Percentiles rank a stretch among this genome's conserved stretches.
Conservation (phyloP, 1,140 invertebrate genomes). For the Trichogramma pretiosum region DNA sequence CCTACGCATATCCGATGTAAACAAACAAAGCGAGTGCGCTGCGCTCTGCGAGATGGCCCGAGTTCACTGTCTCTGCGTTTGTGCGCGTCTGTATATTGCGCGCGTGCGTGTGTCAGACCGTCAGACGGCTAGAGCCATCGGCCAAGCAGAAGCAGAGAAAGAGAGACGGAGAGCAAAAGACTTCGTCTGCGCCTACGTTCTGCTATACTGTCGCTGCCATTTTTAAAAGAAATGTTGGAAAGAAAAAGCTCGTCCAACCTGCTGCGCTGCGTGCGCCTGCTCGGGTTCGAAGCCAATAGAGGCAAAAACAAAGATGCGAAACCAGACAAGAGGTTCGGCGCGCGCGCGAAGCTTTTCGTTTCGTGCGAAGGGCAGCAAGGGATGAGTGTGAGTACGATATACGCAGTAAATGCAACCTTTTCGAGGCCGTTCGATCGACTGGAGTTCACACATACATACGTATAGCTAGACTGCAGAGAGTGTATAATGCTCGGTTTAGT, state of each 20-base stretch:
- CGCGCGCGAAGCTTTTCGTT: neutral
- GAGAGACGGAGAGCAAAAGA: too few species aligned
- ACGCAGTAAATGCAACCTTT: slow-evolving; percentile 11
- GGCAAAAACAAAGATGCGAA: too few species aligned
- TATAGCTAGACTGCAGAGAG: too few species aligned
- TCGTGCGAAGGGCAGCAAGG: neutral
- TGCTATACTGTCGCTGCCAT: slow-evolving; percentile 14
- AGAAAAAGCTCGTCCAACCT: too few species aligned
- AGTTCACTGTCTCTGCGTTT: slow-evolving; percentile 9
- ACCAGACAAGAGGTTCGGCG: too few species aligned
- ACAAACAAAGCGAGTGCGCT: slow-evolving; percentile 11
- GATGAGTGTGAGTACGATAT: neutral
- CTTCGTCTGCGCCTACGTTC: neutral
- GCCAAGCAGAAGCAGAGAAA: too few species aligned
- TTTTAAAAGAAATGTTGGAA: slow-evolving; percentile 20
- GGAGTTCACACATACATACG: neutral
- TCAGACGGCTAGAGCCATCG: too few species aligned
- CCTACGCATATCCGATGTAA: too few species aligned
- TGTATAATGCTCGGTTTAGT: too few species aligned
- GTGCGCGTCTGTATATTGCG: neutral
- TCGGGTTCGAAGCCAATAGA: too few species aligned
- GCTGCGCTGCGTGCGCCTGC: too few species aligned
- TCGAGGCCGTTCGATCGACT: slow-evolving; percentile 9
- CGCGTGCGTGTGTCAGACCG: neutral
- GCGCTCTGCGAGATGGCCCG: neutral